Conservation (phyloP, 2,888 invertebrate species). For the Phorcus lineatus region DNA sequence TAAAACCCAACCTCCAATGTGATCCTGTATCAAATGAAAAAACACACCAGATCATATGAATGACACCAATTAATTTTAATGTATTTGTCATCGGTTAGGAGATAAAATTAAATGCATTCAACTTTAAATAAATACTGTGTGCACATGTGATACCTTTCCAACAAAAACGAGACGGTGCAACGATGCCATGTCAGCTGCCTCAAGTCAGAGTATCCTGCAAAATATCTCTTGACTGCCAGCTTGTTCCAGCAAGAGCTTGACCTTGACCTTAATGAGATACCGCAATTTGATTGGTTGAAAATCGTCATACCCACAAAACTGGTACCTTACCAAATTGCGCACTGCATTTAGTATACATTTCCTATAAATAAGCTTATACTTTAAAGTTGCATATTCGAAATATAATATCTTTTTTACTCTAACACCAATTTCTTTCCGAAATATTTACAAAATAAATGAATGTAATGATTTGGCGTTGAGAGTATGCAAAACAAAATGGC, state of each 20-base stretch:
- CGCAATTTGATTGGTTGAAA: neutral
- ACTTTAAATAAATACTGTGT: no score
- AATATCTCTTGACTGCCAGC: neutral
- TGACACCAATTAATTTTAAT: no score
- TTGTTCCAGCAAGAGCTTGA: neutral
- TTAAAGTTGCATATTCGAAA: neutral
- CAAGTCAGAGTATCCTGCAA: neutral
- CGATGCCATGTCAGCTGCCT: neutral
- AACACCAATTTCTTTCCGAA: neutral
- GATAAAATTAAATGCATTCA: no score
- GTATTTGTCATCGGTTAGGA: no score
- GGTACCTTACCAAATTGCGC: neutral
- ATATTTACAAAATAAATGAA: no score
- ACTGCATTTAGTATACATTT: neutral
- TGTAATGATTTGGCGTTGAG: no score
- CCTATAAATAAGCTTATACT: neutral
- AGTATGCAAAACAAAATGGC: constrained; percentile 30
- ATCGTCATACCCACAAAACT: neutral
- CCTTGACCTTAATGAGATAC: neutral
- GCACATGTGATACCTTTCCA: neutral
- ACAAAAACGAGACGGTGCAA: neutral
- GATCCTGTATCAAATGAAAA: no score
- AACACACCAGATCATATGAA: no score
- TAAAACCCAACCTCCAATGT: no score
- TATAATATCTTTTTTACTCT: neutral